Evolutionary conservation across 2,113 vertebrate genomes (phyloP), one percentile per base, ranked within the genome.

Genomic region (Grammomys dolichurus): DNA sequence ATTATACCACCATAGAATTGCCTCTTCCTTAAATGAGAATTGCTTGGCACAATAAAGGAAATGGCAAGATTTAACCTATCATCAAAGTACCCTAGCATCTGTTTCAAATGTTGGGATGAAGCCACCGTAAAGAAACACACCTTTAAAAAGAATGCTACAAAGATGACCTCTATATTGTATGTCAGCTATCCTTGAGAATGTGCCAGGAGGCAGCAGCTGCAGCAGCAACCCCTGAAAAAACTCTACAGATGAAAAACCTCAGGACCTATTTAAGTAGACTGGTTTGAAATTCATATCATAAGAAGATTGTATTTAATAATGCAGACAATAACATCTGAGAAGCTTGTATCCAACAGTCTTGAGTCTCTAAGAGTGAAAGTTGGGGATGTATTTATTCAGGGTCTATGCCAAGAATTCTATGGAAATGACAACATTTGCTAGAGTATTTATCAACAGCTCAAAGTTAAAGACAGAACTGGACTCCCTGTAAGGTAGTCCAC

Each of bases 21-120:
- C 60, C 3, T 90, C 22, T 65, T 93, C 51, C 78, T 56, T 96
- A 63, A 92, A 82, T 81, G 36, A 58, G 8, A 56, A 17, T 76
- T 92, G 20, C 93, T 78, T 76, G 84, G 51, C 70, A 87, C 56
- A 80, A 56, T 86, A 75, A 70, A 69, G 22, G 81, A 89, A 56
- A 82, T 92, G 75, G 85, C 10, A 82, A 94, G 90, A 92, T 90
- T 90, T 85, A 94, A 76, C 56, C 3, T 13, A 33, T 67, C 33
- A 48, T 88, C 85, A 88, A 96, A 96, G 60, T 22, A 22, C 54
- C 4, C 36, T 60, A 36, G 31, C 78, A 90, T 89, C 24, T 95
- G 36, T 89, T 94, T 95, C 51, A 31, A 56, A 46, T 65, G 87
- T 81, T 67, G 63, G 19, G 56, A 87, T 81, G 84, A 90, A 65